Evolutionary conservation across 1,140 invertebrate species (phyloP).

Genomic region (silkworm (Bombyx mori)): ASM3026992v2 NC_085112.1:5708501-5709000

Average conservation of each 20-base stretch:
- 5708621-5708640: no score
- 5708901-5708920: conserved; percentile 50
- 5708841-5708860: conserved; percentile 33
- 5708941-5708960: conserved; percentile 31
- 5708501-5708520: not conserved
- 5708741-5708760: no score
- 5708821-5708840: conserved; percentile 23
- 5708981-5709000: not conserved
- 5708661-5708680: no score
- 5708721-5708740: no score
- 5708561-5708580: no score
- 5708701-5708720: no score
- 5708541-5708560: not conserved
- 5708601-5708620: no score
- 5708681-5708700: no score
- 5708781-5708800: conserved; percentile 6
- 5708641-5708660: no score
- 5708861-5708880: conserved; percentile 57
- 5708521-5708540: not conserved
- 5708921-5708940: conserved; percentile 40
- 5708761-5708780: not conserved
- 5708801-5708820: conserved; percentile 12
- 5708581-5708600: no score
- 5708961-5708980: conserved; percentile 50
- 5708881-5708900: conserved; percentile 46